These are phyloP conservation scores for Acrocephalus kingi DNA, from an alignment of 2,113 vertebrate genomes.

Conservation along the genomic window DNA sequence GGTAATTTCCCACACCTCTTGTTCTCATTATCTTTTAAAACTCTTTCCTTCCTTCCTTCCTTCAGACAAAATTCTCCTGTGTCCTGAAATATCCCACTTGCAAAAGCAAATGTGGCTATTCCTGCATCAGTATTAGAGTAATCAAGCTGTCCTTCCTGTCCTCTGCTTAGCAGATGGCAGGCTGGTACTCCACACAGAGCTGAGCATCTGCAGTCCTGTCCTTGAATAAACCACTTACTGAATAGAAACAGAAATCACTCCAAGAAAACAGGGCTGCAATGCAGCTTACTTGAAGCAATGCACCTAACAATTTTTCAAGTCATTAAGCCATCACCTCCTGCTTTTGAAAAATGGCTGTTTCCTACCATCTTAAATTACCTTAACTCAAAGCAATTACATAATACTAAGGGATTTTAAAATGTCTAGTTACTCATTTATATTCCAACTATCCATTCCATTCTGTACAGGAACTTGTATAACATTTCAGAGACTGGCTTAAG, in stretches of 20 bases:
- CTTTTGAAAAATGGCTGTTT: background rate
- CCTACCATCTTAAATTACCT: background rate
- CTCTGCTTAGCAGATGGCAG: conserved; percentile 62
- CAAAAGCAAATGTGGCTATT: conserved; percentile 51
- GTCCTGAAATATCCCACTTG: conserved; percentile 33
- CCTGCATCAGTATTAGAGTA: conserved; percentile 38
- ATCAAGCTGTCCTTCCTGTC: conserved; percentile 54
- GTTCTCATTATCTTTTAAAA: conserved; percentile 40
- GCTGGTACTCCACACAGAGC: conserved; percentile 29
- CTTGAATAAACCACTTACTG: conserved; percentile 40
- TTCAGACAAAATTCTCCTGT: conserved; percentile 30
- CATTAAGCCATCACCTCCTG: background rate
- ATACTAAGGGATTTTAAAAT: background rate
- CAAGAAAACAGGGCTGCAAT: background rate
- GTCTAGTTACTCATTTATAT: background rate
- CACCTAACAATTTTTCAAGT: background rate
- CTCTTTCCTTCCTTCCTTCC: conserved; percentile 42
- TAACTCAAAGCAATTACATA: background rate
- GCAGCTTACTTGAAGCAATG: background rate
- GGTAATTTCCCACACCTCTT: conserved; percentile 35
- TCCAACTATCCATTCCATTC: background rate
- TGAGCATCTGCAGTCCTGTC: conserved; percentile 52
- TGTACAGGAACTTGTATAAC: background rate
- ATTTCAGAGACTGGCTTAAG: background rate
- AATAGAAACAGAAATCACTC: conserved; percentile 12